Percentiles rank a stretch among this genome's conserved stretches.
These are phyloP conservation scores for Notothenia coriiceps DNA, from an alignment of 2,113 vertebrate genomes.

Conservation along the genomic window DNA sequence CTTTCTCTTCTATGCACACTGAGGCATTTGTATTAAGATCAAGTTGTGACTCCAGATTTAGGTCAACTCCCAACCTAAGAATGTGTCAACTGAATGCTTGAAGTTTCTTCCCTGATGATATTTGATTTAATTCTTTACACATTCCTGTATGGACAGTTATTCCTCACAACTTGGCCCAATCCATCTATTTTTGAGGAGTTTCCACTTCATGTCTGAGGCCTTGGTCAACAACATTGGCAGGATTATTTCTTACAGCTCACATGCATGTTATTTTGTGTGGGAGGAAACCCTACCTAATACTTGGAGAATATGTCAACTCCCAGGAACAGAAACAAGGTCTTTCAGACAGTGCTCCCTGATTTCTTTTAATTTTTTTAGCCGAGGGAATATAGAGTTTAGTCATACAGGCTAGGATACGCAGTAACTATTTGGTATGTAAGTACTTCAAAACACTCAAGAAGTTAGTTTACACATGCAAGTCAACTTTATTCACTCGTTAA, in stretches of 20 bases:
- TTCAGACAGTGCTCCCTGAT: not conserved
- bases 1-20: conserved; percentile 6
- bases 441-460: not conserved
- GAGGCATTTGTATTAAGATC: conserved; percentile 6
- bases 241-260: conserved; percentile 12
- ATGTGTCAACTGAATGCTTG: not conserved
- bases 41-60: not conserved
- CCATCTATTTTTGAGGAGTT: not conserved
- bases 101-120: not conserved
- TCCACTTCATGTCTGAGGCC: not conserved
- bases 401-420: not conserved
- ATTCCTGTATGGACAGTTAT: not conserved
- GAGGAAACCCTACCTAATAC: conserved; percentile 12
- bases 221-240: not conserved
- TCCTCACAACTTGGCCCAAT: not conserved
- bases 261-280: conserved; percentile 16
- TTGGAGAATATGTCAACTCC: not conserved
- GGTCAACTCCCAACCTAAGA: not conserved
- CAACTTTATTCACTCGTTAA: not conserved
- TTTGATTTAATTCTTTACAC: not conserved
- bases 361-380: not conserved
- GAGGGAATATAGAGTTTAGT: not conserved
- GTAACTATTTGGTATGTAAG: not conserved
- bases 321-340: not conserved
- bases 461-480: not conserved